Evolutionary conservation across 2,888 invertebrate genomes (phyloP), one percentile per base, ranked within the genome.

Genomic region (Pachycephus smyrnensis): DNA sequence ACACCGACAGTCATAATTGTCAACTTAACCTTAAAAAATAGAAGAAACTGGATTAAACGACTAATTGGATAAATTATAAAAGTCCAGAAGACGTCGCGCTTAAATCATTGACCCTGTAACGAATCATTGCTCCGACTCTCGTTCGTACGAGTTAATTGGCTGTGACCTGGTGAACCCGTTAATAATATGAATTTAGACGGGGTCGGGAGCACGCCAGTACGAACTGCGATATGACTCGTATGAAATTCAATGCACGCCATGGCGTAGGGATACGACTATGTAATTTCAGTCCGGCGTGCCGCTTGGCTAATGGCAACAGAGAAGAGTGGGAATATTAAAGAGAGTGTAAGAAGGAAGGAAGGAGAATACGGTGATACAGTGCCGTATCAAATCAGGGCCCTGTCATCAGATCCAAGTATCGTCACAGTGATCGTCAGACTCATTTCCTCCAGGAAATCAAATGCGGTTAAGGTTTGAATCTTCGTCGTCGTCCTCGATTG

Each of bases 81-180:
- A 55, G 55, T 23, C 15, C 23, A 75, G 73, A 40, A 77, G 77
- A 79, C 78, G 40, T 76, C 75, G 76, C 69, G 71, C 32, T 35
- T 69, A 76, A 84, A 86, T 86, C 82, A 80, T 75, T 23, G 71
- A 71, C 71, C 71, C 32, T 71, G 32, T 55, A 55, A 55, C 79
- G 79, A 85, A 85, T 83, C 81, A 82, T 81, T 81, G 77, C 77
- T 75, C 68, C 77, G 75, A 75, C 79, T 76, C 79, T 76, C 77
- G 76, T 80, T 83, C 82, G 80, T 80, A 69, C 6, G 33, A 73
- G 36, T 55, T 82, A 85, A 87, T 85, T 86, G 80, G 40, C 76
- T 78, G 69, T 77, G 84, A 83, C 83, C 86, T 77, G 80, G 78
- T 80, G 79, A 80, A 37, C 37, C 35, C 36, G 68, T 71, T 71